Percentiles rank a stretch among this genome's conserved stretches.
phyloP scores from a whole-genome alignment of 2,113 vertebrate species.

The Myrmecobius fasciatus region DNA sequence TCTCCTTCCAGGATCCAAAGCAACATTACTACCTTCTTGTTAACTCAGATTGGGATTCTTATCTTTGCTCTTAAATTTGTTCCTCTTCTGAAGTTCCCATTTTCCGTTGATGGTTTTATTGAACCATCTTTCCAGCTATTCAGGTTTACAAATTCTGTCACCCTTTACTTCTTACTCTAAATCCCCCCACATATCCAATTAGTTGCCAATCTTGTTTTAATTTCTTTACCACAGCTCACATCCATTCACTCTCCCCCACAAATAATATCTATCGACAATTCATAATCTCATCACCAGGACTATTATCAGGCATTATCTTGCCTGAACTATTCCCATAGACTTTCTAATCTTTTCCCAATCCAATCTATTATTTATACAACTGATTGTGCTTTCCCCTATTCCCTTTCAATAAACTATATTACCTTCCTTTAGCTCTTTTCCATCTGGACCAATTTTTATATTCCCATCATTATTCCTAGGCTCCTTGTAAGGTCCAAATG shows the following conservation, averaged over 20 bases:
- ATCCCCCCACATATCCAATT: background rate
- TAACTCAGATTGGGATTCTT: background rate
- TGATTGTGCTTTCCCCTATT: too few species aligned
- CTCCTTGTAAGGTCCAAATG: too few species aligned
- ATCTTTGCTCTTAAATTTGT: background rate
- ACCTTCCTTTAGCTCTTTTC: too few species aligned
- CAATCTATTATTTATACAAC: too few species aligned
- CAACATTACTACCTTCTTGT: background rate
- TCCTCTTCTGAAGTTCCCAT: background rate
- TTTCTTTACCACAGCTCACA: background rate
- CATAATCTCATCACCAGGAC: background rate
- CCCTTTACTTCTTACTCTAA: background rate
- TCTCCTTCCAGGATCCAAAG: background rate
- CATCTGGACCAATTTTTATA: too few species aligned
- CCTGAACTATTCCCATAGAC: background rate
- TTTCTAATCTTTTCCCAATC: too few species aligned
- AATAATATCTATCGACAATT: background rate
- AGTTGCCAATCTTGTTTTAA: background rate
- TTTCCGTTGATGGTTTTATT: background rate
- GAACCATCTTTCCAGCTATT: background rate
- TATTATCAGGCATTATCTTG: background rate
- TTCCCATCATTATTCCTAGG: too few species aligned
- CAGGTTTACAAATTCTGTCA: background rate
- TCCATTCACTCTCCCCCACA: background rate
- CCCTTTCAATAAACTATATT: too few species aligned